Base-by-base conservation (phyloP, 2,113 vertebrate species). In the Xiphias gladius region DNA sequence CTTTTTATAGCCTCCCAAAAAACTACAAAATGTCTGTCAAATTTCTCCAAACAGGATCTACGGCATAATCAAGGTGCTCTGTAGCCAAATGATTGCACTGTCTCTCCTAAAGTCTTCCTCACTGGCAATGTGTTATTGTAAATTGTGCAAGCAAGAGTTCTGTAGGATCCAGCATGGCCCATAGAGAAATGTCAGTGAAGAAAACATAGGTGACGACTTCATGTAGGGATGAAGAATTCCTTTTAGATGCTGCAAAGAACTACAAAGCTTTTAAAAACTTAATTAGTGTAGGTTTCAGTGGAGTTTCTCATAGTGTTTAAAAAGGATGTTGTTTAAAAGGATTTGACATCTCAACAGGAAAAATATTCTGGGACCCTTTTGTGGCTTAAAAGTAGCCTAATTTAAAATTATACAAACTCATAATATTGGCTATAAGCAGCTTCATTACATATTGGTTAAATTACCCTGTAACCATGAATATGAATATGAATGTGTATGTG, bases 401-500 rank as follows among this genome's bases (percentile, higher is more conserved):
- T 54, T 79, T 61, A 63, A 35, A 86, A 63, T 11, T 67, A 79
- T 78, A 75, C 73, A 13, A 73, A 58, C n/a, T 50, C 19, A 46
- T 63, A 50, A 58, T 73, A 46, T 35, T 73, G 52, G 41, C 30
- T 81, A 65, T 73, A 67, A 76, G 57, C 73, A 70, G 76, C 73
- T 68, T 79, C 32, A 72, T 37, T 66, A 26, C 14, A 72, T 77
- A 73, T 52, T 76, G 37, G n/a, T 72, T 74, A n/a, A 86, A 58
- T 64, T 46, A 52, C 77, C 50, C 48, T 63, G 71, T 86, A 74
- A 90, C 70, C 70, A 88, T 65, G 64, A 83, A 84, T 88, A 88
- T 65, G 64, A 83, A 84, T 88, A 82, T 89, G 82, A 89, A 90
- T 89, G 80, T 89, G 82, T 79, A 61, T 11, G 41, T 88, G 57